These are phyloP conservation scores for Periparus ater DNA, from an alignment of 2,797 vertebrate species.

Conservation along the genomic window DNA sequence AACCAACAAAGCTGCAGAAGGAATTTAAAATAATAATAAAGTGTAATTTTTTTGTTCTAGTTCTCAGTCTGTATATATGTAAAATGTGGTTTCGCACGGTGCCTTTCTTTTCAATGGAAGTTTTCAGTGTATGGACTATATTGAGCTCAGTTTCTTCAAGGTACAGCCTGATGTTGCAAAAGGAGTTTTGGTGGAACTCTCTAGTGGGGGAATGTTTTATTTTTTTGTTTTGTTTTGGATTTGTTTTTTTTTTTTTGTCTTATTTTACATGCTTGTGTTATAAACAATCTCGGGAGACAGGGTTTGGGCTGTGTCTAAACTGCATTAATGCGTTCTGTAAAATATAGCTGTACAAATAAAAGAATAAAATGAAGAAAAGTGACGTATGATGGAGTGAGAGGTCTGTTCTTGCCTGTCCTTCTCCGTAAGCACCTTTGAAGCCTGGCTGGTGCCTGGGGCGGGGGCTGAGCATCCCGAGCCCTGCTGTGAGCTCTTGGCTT, in stretches of 20 bases:
- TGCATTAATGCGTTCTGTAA: constrained; percentile 93
- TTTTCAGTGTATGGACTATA: constrained; percentile 75
- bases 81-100: constrained; percentile 82
- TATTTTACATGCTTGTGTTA: constrained; percentile 86
- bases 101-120: constrained; percentile 83
- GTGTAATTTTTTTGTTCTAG: constrained; percentile 83
- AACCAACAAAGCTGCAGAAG: constrained; percentile 90
- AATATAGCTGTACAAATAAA: constrained; percentile 99
- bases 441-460: neutral
- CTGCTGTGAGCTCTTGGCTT: neutral
- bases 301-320: constrained; percentile 89
- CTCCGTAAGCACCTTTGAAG: neutral
- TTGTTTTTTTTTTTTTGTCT: constrained; percentile 56
- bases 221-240: neutral
- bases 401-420: constrained; percentile 8
- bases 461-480: neutral
- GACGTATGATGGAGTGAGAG: constrained; percentile 69
- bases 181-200: constrained; percentile 71
- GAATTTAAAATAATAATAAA: constrained; percentile 81
- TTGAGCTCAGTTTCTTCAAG: constrained; percentile 75
- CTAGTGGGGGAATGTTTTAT: constrained; percentile 78
- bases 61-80: constrained; percentile 83
- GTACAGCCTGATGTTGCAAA: constrained; percentile 76
- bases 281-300: constrained; percentile 89
- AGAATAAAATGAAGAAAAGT: constrained; percentile 93